Base-by-base conservation (phyloP, 2,888 invertebrate genomes). In the Neocrepidodera transversa region DNA sequence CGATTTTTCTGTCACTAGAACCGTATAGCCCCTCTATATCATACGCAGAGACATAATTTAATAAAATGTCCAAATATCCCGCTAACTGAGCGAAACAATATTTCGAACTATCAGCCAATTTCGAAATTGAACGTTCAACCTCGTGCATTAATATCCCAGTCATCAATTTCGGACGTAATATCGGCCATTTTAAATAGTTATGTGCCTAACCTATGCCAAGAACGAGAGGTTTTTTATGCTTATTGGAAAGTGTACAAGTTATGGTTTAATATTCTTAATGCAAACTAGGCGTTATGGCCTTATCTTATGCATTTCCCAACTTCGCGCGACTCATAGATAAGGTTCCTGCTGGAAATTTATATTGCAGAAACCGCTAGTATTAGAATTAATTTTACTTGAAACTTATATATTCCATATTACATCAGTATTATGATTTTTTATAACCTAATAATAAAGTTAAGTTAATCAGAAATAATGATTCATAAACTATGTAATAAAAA, bases 101-200 rank as follows among this genome's bases (percentile, higher is more conserved):
- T 71, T 71, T 65, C 68, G 65, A 72, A 69, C 71, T 70, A 71
- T 71, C 72, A 70, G 70, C 72, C 72, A 73, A 72, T 73, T 72
- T 70, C 62, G 66, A 61, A 67, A 70, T 72, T 70, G 73, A 68
- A 70, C 64, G 63, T 67, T 60, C 66, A 65, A 70, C 58, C 58
- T 45, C 51, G 55, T 64, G 64, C 69, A 70, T 71, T 71, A 71
- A 71, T 70, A 70, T 67, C 65, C 62, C 62, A 66, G 64, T 67
- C 68, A 68, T 69, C 69, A 68, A 70, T 67, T 68, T 60, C 56
- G 57, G 56, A 59, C 59, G 63, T 64, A 65, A 53, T 23, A 53
- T 59, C 60, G 50, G 58, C 56, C 51, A 48, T 61, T 65, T 63
- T 60, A 40, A 56, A 54, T 57, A 20, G 48, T 45, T 60, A 52